Base-by-base conservation (phyloP, 2,888 invertebrate genomes). In the Nomada goodeniana region DNA sequence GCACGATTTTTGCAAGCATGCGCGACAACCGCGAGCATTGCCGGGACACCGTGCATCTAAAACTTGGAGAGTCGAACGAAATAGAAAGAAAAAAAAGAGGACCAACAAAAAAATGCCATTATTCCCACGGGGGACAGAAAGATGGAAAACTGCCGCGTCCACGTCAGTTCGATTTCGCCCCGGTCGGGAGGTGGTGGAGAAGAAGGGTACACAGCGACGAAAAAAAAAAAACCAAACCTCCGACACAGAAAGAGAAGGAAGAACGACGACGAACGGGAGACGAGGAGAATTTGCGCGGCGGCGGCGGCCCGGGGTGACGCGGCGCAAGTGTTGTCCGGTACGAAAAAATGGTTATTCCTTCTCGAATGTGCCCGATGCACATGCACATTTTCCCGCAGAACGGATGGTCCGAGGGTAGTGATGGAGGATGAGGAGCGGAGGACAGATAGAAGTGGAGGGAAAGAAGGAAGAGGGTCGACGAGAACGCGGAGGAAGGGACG, bases 321-420 rank as follows among this genome's bases (percentile, higher is more conserved):
- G 85, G 88, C 86, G 86, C 86, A 91, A 90, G 90, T 88, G 89
- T 88, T 90, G 89, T 88, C 88, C 89, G 88, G 88, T 82, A 88
- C 83, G 86, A 88, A 91, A 91, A 91, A 91, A 91, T 91, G 91
- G 90, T 90, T 91, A 91, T 90, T 91, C 88, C 91, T 90, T 91
- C 87, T 90, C 90, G 89, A 90, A 90, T 90, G 89, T 90, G 90
- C 86, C 90, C 87, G 88, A 90, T 90, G 91, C 90, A 90, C 90
- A 91, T 90, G 91, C 91, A 88, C 88, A 86, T 89, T 89, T 87
- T 89, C 89, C 89, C 89, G 87, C 89, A 87, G 87, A 90, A 88
- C 89, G 88, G 88, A 90, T 89, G 89, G 90, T 87, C 84, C 85
- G 83, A 59, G 71, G 77, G 67, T 29, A 61, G 71, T 65, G 63